Conservation (phyloP, 2,888 invertebrate species). For the Drosophila flavopinicola region DNA sequence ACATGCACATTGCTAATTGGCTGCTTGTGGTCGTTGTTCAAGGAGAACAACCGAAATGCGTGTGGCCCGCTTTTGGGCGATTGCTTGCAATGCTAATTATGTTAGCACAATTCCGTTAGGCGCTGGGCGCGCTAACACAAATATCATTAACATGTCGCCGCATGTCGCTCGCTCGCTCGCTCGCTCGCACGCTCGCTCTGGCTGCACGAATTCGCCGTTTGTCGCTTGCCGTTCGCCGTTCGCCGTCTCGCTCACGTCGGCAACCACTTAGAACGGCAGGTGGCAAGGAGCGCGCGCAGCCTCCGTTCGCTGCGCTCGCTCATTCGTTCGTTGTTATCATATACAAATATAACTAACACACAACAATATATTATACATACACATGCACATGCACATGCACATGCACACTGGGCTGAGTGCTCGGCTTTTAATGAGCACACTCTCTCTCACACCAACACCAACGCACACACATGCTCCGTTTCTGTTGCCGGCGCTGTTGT, state of each 20-base stretch:
- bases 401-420: slow-evolving; percentile 12
- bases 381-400: slow-evolving; percentile 25
- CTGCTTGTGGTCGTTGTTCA: no score
- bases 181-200: slow-evolving; percentile 25
- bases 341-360: slow-evolving; percentile 65
- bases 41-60: neutral
- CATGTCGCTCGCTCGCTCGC: neutral
- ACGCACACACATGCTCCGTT: slow-evolving; percentile 16
- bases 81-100: slow-evolving; percentile 8
- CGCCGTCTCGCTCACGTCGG: slow-evolving; percentile 47
- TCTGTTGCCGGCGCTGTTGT: slow-evolving; percentile 21
- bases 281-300: slow-evolving; percentile 68
- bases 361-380: slow-evolving; percentile 56
- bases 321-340: slow-evolving; percentile 51
- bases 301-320: slow-evolving; percentile 64
- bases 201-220: slow-evolving; percentile 11
- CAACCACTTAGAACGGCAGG: slow-evolving; percentile 64
- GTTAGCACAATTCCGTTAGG: slow-evolving; percentile 23
- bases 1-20: neutral
- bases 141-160: slow-evolving; percentile 30
- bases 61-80: slow-evolving; percentile 13
- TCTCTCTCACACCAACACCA: slow-evolving; percentile 42
- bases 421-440: slow-evolving; percentile 53
- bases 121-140: no score
- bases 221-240: slow-evolving; percentile 18